Base-by-base conservation (phyloP, 2,888 invertebrate genomes). In the Plemyria rubiginata region DNA sequence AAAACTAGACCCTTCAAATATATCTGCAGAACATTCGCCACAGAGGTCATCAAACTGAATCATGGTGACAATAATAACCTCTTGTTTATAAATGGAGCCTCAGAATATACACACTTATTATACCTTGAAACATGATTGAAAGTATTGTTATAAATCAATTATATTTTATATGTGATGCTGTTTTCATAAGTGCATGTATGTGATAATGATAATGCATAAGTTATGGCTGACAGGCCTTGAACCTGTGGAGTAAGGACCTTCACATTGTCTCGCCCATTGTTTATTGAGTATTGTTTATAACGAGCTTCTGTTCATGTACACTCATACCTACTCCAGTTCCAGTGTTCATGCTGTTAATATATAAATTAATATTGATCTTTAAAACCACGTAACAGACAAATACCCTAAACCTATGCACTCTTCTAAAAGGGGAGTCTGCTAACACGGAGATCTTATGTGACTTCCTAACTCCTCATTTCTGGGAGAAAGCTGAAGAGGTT, bases 181-280 rank as follows among this genome's bases (percentile, higher is more conserved):
- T 70, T 67, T 64, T 67, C 77, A 78, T 77, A 68, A n/a, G n/a
- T n/a, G n/a, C 72, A 72, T 46, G 22, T 13, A 16, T 72, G 72
- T 79, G 84, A 86, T 87, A 84, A 79, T 76, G 84, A 85, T 86
- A 87, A 76, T 75, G 75, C 58, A 72, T 80, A 81, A 86, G 78
- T 84, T 79, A 85, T 80, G 77, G 72, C 77, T 77, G 74, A 67
- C 80, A 78, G 84, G 80, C 89, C 90, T 89, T 89, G 90, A 90
- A 88, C 90, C 83, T 82, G 73, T 75, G 74, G 84, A 77, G 82
- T 84, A 87, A 86, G 81, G 86, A 86, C 84, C 86, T 84, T 77
- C 77, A 75, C 76, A 77, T 77, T 77, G 75, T 80, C 76, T 80
- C 80, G 73, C 73, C 75, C 76, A 79, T 82, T 84, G 82, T 85